A percentile compares a stretch with the other conserved stretches of the same genome.
Conservation (phyloP, 2,888 invertebrate species). For the Heteropelma amictum region DNA sequence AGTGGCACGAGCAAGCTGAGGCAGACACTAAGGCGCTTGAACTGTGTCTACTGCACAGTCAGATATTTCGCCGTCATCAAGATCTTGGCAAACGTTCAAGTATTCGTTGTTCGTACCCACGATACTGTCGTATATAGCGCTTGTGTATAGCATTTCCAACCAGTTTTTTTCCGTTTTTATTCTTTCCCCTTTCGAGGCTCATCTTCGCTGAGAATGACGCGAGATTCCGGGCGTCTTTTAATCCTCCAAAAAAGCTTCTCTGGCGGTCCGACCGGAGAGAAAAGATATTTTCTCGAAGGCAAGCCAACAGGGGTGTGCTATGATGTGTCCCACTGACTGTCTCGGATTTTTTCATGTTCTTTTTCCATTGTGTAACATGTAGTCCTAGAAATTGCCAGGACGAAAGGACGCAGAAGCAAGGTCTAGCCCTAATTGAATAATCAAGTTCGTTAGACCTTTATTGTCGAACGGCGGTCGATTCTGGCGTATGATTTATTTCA, state of each 20-base stretch:
- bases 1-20: background rate
- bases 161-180: background rate
- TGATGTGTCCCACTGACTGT: background rate
- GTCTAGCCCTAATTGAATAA: background rate
- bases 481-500: background rate
- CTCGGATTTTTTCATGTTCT: background rate
- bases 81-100: constrained; percentile 71
- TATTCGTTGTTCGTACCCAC: constrained; percentile 64
- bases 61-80: constrained; percentile 54
- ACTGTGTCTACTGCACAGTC: background rate
- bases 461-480: background rate
- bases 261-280: background rate
- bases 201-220: constrained; percentile 25
- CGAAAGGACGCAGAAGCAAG: no score
- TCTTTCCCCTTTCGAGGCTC: background rate
- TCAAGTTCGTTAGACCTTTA: background rate
- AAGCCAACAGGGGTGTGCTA: background rate
- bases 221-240: constrained; percentile 8
- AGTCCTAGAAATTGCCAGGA: no score
- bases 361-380: background rate
- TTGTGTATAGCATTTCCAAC: constrained; percentile 9
- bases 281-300: background rate
- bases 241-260: constrained; percentile 6
- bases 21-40: constrained; percentile 7
- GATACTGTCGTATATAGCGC: constrained; percentile 19